Evolutionary conservation across 35 echinoderm and acorn worm species (phyloP).

Genomic region (Holothuria glaberrima): DNA sequence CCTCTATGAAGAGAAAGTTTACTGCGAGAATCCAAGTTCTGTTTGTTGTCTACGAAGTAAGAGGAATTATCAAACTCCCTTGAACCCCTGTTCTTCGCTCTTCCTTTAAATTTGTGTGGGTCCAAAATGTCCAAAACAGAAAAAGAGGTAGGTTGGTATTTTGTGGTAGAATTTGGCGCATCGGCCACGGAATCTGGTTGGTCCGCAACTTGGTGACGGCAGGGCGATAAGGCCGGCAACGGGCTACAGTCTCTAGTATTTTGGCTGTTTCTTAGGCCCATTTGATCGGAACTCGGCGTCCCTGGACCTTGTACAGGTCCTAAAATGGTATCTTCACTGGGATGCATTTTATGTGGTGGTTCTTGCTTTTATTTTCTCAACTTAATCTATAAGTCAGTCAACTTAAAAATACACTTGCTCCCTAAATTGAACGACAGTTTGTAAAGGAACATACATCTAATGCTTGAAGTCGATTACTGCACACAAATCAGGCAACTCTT

Average conservation of each 20-base stretch:
- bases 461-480: too few relatives aligned
- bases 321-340: constrained; percentile 3
- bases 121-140: constrained; percentile 38
- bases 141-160: constrained; percentile 10
- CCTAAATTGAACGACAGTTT: too few relatives aligned
- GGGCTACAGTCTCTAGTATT: constrained; percentile 31
- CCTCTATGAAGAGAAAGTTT: too few relatives aligned
- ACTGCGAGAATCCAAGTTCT: too few relatives aligned
- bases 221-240: constrained; percentile 19
- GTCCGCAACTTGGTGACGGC: neutral
- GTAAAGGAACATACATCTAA: too few relatives aligned
- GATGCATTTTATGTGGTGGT: neutral
- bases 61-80: neutral
- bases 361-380: too few relatives aligned
- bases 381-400: too few relatives aligned
- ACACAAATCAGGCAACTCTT: too few relatives aligned
- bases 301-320: constrained; percentile 15
- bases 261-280: neutral
- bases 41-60: too few relatives aligned
- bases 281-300: constrained; percentile 3
- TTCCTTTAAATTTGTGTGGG: constrained; percentile 38
- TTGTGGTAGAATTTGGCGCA: neutral
- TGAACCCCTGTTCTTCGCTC: neutral
- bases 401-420: too few relatives aligned
- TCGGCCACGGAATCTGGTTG: neutral